phyloP scores from a whole-genome alignment of 2,888 invertebrate species.

The Barypeithes pellucidus region DNA sequence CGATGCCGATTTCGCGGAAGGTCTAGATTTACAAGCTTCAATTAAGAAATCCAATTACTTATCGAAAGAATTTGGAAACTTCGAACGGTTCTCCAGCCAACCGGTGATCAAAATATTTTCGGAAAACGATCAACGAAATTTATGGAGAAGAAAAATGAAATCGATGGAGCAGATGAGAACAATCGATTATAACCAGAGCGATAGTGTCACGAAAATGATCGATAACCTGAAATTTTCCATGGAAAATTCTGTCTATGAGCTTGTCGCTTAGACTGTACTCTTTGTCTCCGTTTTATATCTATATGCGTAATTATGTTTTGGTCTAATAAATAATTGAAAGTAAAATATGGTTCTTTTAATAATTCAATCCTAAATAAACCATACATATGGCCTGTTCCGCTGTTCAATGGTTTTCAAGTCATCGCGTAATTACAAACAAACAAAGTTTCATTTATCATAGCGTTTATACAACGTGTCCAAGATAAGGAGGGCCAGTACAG shows the following conservation, averaged over 20 bases:
- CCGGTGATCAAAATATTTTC: slow-evolving; percentile 49
- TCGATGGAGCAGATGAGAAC: slow-evolving; percentile 23
- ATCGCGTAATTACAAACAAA: too few species aligned
- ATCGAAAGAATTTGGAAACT: slow-evolving; percentile 40
- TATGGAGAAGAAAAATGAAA: slow-evolving; percentile 25
- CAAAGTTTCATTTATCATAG: too few species aligned
- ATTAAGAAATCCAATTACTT: slow-evolving; percentile 49
- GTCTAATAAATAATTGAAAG: slow-evolving; percentile 8
- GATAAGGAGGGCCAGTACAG: too few species aligned
- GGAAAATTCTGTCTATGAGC: slow-evolving; percentile 60
- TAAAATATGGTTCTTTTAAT: not conserved
- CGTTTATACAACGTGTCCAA: too few species aligned
- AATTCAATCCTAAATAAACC: too few species aligned
- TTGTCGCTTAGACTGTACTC: slow-evolving; percentile 31
- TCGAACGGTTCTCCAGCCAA: not conserved
- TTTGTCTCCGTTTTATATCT: not conserved
- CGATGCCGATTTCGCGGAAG: slow-evolving; percentile 26
- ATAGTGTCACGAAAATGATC: slow-evolving; percentile 54
- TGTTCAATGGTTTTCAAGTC: too few species aligned
- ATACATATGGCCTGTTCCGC: too few species aligned
- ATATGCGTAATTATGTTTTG: slow-evolving; percentile 4
- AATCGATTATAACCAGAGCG: slow-evolving; percentile 33
- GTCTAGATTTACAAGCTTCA: slow-evolving; percentile 20
- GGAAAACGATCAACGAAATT: slow-evolving; percentile 29
- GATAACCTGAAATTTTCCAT: slow-evolving; percentile 58